Conservation (phyloP, 2,113 vertebrate genomes). For the Monopterus albus region DNA sequence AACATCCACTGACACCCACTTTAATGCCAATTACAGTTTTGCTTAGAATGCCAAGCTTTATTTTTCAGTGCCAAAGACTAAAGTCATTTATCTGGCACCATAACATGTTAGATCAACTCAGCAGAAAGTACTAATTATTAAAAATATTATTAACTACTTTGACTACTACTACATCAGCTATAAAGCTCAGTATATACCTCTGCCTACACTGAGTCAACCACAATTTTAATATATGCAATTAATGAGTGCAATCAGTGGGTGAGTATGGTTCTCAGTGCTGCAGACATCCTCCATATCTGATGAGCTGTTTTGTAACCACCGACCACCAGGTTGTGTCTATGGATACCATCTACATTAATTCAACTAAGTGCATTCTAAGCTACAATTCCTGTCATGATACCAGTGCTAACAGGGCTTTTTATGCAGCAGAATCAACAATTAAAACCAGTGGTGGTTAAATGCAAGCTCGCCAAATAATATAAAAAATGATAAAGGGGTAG, state of each 20-base stretch:
- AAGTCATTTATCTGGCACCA: too few relatives aligned
- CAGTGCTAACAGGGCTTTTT: slow-evolving; percentile 18
- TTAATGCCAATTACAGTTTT: too few relatives aligned
- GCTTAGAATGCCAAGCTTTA: too few relatives aligned
- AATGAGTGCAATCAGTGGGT: slow-evolving; percentile 29
- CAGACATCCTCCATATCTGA: slow-evolving; percentile 28
- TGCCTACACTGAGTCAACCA: not conserved
- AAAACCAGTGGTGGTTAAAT: slow-evolving; percentile 27
- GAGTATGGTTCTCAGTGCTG: slow-evolving; percentile 14
- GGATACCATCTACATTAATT: slow-evolving; percentile 43
- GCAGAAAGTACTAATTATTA: too few relatives aligned
- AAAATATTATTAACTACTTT: too few relatives aligned
- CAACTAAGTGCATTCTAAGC: not conserved
- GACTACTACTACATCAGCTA: too few relatives aligned
- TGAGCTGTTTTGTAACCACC: slow-evolving; percentile 25
- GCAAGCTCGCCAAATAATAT: slow-evolving; percentile 57
- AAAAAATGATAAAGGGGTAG: slow-evolving; percentile 61
- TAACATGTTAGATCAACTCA: too few relatives aligned
- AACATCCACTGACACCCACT: too few relatives aligned
- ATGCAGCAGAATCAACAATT: slow-evolving; percentile 34
- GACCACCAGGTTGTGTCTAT: slow-evolving; percentile 17
- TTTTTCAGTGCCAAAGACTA: too few relatives aligned
- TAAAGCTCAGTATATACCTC: not conserved
- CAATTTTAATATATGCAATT: slow-evolving; percentile 33
- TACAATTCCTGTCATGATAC: slow-evolving; percentile 11